These are phyloP conservation scores for Eupithecia vulgata DNA, from an alignment of 2,888 invertebrate genomes.

Conservation along the genomic window DNA sequence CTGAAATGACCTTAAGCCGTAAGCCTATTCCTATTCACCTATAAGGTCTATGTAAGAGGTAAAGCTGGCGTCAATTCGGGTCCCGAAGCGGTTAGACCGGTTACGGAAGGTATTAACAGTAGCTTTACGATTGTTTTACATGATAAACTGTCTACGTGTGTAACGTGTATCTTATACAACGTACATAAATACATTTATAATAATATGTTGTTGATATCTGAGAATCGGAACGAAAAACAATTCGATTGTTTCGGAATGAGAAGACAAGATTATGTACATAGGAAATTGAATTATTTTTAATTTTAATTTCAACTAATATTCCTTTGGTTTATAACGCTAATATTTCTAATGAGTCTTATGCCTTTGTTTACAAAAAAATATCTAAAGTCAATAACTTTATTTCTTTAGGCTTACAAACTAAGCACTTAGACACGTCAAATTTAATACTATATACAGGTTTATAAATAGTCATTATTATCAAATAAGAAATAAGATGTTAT, in stretches of 20 bases:
- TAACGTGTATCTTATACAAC: background rate
- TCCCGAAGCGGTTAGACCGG: constrained; percentile 72
- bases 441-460: too few relatives aligned
- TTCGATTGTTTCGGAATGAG: background rate
- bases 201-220: background rate
- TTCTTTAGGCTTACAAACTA: too few relatives aligned
- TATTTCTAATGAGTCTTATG: too few relatives aligned
- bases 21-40: background rate
- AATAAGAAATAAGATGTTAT: too few relatives aligned
- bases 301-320: too few relatives aligned
- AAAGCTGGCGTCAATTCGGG: constrained; percentile 68
- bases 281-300: background rate
- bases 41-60: constrained; percentile 17
- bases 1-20: background rate
- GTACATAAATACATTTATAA: background rate
- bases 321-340: too few relatives aligned
- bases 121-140: constrained; percentile 75
- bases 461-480: too few relatives aligned
- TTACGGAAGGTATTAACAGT: constrained; percentile 71
- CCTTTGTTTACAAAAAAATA: too few relatives aligned
- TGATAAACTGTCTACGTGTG: constrained; percentile 60
- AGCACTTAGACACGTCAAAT: too few relatives aligned
- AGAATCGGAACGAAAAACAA: background rate
- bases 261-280: background rate
- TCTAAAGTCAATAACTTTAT: too few relatives aligned